Evolutionary conservation across 2,113 vertebrate genomes (phyloP).

Genomic region (Percopsis transmontana): DNA sequence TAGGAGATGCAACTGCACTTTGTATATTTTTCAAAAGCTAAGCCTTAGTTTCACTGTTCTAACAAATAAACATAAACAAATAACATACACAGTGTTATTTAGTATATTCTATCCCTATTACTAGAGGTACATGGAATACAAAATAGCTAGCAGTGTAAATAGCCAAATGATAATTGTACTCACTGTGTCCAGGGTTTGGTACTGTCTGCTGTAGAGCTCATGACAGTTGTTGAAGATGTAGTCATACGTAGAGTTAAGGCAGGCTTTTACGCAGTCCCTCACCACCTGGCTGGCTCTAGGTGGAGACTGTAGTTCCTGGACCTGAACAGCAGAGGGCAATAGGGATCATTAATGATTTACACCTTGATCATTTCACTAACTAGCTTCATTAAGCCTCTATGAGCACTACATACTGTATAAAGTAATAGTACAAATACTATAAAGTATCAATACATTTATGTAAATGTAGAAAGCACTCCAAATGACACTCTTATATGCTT

Average conservation of each 20-base stretch:
- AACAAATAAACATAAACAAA: too few relatives aligned
- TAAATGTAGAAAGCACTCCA: too few relatives aligned
- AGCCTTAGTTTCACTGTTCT: too few relatives aligned
- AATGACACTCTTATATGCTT: too few relatives aligned
- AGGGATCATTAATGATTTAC: background rate
- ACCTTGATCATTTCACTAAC: background rate
- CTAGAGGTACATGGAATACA: background rate
- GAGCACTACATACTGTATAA: too few relatives aligned
- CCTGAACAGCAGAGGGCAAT: slow-evolving; percentile 73
- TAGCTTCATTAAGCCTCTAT: too few relatives aligned
- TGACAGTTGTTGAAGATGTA: slow-evolving; percentile 99
- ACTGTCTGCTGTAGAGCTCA: slow-evolving; percentile 92
- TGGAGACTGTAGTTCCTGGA: slow-evolving; percentile 96
- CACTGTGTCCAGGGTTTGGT: slow-evolving; percentile 86
- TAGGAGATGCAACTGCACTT: too few relatives aligned
- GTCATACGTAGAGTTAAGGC: slow-evolving; percentile 96
- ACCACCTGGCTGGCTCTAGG: slow-evolving; percentile 97
- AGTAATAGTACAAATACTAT: too few relatives aligned
- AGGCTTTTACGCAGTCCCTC: slow-evolving; percentile 96
- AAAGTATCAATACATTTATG: too few relatives aligned
- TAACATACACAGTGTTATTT: too few relatives aligned
- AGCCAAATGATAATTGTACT: slow-evolving; percentile 52
- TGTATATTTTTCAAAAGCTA: too few relatives aligned
- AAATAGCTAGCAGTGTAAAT: background rate
- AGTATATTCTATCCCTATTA: background rate